Evolutionary conservation across 1,140 invertebrate species (phyloP), one percentile per base, ranked within the genome.

Genomic region (Lasioglossum baleicum): DNA sequence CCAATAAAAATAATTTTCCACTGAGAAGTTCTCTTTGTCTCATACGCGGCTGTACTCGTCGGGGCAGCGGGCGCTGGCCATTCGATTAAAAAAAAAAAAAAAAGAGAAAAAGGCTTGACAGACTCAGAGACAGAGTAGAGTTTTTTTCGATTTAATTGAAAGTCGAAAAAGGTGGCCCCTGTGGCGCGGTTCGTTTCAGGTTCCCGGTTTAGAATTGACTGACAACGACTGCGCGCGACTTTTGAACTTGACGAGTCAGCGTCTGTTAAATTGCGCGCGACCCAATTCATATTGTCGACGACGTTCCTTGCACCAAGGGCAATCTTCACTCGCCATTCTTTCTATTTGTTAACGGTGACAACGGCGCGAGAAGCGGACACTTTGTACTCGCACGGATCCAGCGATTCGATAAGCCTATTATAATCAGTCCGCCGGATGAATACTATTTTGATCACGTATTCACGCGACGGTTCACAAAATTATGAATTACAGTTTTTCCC

Each of bases 111-210:
- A n/a, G 58, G 11, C 40, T 42, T n/a, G 74, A 58, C 58, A 22
- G 20, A n/a, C 7, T 2, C 11, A 42, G 53, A 35, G 53, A 65
- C 61, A 64, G 48, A 11, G 66, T 15, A 48, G 11, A 44, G 63
- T 61, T 60, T 82, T 48, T 75, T 86, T 66, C 83, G 68, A 75
- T 86, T 86, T 85, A 86, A 86, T 85, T 85, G 84, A 64, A 86
- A 82, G 80, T 70, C 74, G 72, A 81, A 85, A 85, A 82, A 8
- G 83, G 72, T 35, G 58, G n/a, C 26, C 60, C 51, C 31, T 20
- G 68, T 60, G 31, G 53, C 22, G 71, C 48, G 44, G 53, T 82
- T 73, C 71, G 75, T 63, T 63, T 69, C 58, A 26, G 3, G 5
- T 65, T 75, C 80, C 67, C 17, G 70, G 26, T 26, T 26, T 26